Conservation (phyloP, 2,113 vertebrate genomes). For the Pygoscelis antarcticus region DNA sequence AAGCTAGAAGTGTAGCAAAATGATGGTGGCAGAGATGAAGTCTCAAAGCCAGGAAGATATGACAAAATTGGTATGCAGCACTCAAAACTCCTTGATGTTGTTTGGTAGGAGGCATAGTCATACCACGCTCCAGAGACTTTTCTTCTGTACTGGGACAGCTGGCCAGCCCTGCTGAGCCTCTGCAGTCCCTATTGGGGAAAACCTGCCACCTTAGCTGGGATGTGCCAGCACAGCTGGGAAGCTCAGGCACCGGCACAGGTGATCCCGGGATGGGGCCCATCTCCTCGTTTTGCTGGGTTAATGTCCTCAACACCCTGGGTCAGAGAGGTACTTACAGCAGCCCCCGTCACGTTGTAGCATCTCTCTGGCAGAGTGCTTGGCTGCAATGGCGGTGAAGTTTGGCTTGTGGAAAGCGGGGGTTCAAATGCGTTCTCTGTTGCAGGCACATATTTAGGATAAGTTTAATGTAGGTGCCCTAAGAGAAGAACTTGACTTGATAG, state of each 20-base stretch:
- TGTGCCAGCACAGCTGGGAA: conserved; percentile 42
- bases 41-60: not conserved
- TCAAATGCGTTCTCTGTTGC: not conserved
- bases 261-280: not conserved
- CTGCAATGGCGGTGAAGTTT: not conserved
- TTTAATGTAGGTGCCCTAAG: not conserved
- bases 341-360: not conserved
- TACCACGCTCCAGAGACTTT: not conserved
- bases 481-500: not conserved
- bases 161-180: conserved; percentile 17
- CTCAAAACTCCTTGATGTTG: not conserved
- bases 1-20: not conserved
- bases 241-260: conserved; percentile 30
- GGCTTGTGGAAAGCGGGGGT: not conserved
- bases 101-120: not conserved
- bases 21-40: not conserved
- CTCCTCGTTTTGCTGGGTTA: conserved; percentile 46
- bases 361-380: not conserved
- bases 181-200: conserved; percentile 13
- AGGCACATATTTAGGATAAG: not conserved
- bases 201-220: not conserved
- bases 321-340: not conserved
- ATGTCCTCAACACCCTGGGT: conserved; percentile 6
- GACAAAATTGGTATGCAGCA: not conserved
- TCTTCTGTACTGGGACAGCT: conserved; percentile 21